Base-by-base conservation (phyloP, 2,113 vertebrate species). In the Aleadryas rufinucha region DNA sequence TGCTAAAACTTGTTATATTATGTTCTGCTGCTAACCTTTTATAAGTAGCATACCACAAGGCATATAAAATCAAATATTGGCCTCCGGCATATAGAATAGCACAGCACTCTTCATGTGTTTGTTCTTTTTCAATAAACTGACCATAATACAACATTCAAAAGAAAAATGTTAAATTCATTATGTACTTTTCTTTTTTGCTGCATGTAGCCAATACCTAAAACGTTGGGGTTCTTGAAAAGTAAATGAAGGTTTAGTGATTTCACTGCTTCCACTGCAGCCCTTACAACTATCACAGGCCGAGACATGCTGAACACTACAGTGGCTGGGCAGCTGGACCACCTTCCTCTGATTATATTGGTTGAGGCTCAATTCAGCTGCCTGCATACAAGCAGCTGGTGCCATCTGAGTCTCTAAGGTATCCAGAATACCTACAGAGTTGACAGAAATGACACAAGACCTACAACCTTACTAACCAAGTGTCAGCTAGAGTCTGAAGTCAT, bases 91-190 rank as follows among this genome's bases (percentile, higher is more conserved):
- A 26, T 54, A 63, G 80, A 91, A 53, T 8, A 57, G 23, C 19
- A 76, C 19, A 37, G 52, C 22, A 41, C 23, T 84, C 59, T 72
- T 50, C 30, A 50, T 9, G 2, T 41, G 18, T 52, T 81, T 56
- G 11, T 57, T 72, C 18, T 74, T 77, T 87, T 61, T 30, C 61
- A 60, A 33, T 57, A 57, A 90, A 49, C 18, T 57, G 37, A 72
- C 11, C 1, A 2, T 27, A 52, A 64, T 5, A 60, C 1, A 3
- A 68, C 3, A 4, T 63, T 11, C 5, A 61, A 56, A 60, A 63
- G 39, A 81, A 83, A 75, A 49, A 71, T 0, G 0, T 68, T n/a
- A 21, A 79, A 66, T 37, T 53, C 11, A 19, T 28, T 1, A 41
- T 5, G 1, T 6, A 61, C 22, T 57, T 69, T 37, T 39, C 27